Percentiles rank a stretch among this genome's conserved stretches.
phyloP scores from a whole-genome alignment of 2,888 invertebrate genomes.

The Mimachlamys varia region DNA sequence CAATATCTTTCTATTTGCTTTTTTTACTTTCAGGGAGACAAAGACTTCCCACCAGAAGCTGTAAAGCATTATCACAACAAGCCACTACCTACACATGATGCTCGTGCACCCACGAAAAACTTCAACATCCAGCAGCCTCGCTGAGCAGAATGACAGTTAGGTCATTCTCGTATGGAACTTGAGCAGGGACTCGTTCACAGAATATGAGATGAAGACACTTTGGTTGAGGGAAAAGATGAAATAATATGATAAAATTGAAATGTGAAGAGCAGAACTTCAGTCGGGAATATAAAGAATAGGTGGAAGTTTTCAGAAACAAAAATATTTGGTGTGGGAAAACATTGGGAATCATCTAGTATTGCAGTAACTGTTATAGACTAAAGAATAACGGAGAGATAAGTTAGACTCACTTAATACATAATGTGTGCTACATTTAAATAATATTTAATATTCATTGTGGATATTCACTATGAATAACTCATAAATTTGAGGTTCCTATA shows the following conservation, averaged over 20 bases:
- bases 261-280: background rate
- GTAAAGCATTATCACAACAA: constrained; percentile 92
- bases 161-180: constrained; percentile 13
- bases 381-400: background rate
- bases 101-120: constrained; percentile 83
- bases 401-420: no score
- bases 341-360: no score
- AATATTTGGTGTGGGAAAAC: no score
- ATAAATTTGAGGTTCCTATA: no score
- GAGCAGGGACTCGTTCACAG: constrained; percentile 22
- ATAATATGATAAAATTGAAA: background rate
- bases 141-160: background rate
- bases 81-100: constrained; percentile 87
- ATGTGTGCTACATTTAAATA: no score
- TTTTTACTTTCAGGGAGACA: constrained; percentile 85
- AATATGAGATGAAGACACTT: background rate
- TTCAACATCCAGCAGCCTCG: constrained; percentile 73
- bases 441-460: no score
- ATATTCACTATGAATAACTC: no score
- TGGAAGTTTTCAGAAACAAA: background rate
- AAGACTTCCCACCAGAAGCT: constrained; percentile 94
- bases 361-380: background rate
- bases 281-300: background rate
- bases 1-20: no score
- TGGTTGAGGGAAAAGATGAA: constrained; percentile 12